Evolutionary conservation across 2,888 invertebrate species (phyloP), one percentile per base, ranked within the genome.

Genomic region (Pseudococcus viburni): DNA sequence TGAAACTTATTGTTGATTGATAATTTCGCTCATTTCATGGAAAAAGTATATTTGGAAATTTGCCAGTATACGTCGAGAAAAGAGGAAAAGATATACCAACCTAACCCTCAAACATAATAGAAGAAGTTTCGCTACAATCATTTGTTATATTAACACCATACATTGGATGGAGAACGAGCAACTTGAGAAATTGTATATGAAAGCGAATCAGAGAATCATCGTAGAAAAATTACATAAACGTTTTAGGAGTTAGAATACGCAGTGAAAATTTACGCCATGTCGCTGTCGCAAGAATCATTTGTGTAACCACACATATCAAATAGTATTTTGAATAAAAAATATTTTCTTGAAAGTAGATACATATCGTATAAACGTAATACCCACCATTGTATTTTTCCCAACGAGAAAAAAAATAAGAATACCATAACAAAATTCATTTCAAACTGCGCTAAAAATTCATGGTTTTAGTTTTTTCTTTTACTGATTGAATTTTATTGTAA

Each of bases 401-500:
- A 68, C 12, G 12, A 26, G 68, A 17, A 1, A 6, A 5, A 1
- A 51, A 15, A 15, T 68, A 11, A 2, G 42, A 42, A 5, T 26
- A 11, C 26, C 11, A 22, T 2, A 26, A 26, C 55, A n/a, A 55
- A 55, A 7, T n/a, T 51, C 15, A 55, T 55, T 55, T n/a, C 5
- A 2, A 55, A n/a, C 55, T n/a, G 55, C n/a, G n/a, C 55, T 5
- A n/a, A 55, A 55, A 55, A 55, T 2, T 55, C 15, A 12, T 8
- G 15, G n/a, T n/a, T 55, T 15, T n/a, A 6, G 26, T 33, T 17
- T 55, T 55, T 55, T 55, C 17, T 55, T n/a, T n/a, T 55, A 0
- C n/a, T 55, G 55, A 55, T 55, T 55, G 55, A 55, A 55, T 55
- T 55, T n/a, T n/a, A 55, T 55, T 55, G n/a, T 55, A n/a, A 55